A percentile compares a stretch with the other conserved stretches of the same genome.
These are phyloP conservation scores for Acromyrmex charruanus DNA, from an alignment of 1,140 invertebrate species.

Conservation along the genomic window DNA sequence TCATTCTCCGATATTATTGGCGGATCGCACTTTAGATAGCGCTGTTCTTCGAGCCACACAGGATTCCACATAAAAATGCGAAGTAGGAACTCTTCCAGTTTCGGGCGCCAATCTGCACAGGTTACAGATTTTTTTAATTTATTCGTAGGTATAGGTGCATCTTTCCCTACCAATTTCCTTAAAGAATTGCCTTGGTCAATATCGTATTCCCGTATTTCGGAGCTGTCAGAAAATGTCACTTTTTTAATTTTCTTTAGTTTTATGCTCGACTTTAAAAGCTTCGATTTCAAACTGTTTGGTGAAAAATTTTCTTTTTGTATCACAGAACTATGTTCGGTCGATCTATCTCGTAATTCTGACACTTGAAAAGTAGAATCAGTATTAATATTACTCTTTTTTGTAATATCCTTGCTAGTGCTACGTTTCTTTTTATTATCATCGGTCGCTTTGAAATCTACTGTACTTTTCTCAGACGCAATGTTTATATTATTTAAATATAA, in stretches of 20 bases:
- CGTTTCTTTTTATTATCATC: neutral
- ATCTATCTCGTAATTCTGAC: neutral
- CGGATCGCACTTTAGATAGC: constrained; percentile 58
- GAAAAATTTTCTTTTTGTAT: constrained; percentile 31
- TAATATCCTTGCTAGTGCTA: neutral
- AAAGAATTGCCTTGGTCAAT: constrained; percentile 75
- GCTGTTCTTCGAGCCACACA: constrained; percentile 79
- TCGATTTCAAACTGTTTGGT: constrained; percentile 13
- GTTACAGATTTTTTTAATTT: constrained; percentile 29
- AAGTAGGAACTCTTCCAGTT: constrained; percentile 76
- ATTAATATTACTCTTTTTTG: neutral
- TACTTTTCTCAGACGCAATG: neutral
- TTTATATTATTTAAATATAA: neutral
- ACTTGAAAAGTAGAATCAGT: neutral
- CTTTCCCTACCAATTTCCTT: constrained; percentile 73
- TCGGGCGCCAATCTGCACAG: constrained; percentile 35
- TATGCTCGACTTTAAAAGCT: neutral
- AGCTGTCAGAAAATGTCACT: constrained; percentile 72
- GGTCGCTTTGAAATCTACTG: neutral
- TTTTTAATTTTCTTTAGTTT: constrained; percentile 60
- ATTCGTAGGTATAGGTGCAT: constrained; percentile 65
- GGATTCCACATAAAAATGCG: constrained; percentile 79
- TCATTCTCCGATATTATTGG: constrained; percentile 71
- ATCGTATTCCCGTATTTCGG: constrained; percentile 69
- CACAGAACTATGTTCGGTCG: too few species aligned